A percentile compares a stretch with the other conserved stretches of the same genome.
These are phyloP conservation scores for Tethya wilhelma DNA, from an alignment of 37 sponge, comb jelly and placozoan genomes.

Conservation along the genomic window DNA sequence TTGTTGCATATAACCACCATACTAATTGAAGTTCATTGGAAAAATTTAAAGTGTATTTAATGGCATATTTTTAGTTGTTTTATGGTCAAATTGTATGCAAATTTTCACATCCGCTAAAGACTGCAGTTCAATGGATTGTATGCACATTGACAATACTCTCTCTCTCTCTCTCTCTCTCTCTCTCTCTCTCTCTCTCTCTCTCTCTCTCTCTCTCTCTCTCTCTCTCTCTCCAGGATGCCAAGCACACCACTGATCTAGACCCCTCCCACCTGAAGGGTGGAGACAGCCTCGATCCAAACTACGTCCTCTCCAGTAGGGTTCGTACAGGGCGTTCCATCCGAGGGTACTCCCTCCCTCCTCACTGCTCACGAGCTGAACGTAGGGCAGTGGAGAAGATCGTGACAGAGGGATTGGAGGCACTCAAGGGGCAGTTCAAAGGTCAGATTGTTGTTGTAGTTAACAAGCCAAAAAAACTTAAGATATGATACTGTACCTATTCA, in stretches of 20 bases:
- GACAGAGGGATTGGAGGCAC: neutral
- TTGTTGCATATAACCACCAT: too few relatives aligned
- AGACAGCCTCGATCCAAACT: slow-evolving; percentile 61
- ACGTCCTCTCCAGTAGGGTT: slow-evolving; percentile 70
- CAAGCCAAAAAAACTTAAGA: neutral
- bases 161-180: neutral
- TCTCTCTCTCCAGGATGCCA: too few relatives aligned
- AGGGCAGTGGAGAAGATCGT: slow-evolving; percentile 75
- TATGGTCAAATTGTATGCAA: too few relatives aligned
- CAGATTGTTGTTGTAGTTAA: neutral
- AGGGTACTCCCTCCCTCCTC: slow-evolving; percentile 76
- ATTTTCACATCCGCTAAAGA: too few relatives aligned
- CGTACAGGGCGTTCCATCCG: slow-evolving; percentile 74
- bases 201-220: too few relatives aligned
- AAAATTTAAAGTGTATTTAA: too few relatives aligned
- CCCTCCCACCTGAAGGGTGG: slow-evolving; percentile 58
- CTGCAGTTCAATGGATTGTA: too few relatives aligned
- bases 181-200: neutral
- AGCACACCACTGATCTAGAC: slow-evolving; percentile 80
- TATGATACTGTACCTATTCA: neutral
- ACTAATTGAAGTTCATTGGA: too few relatives aligned
- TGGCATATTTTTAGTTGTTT: too few relatives aligned
- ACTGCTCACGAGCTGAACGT: slow-evolving; percentile 63
- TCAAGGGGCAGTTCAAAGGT: slow-evolving; percentile 39
- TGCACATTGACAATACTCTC: too few relatives aligned